Conservation (phyloP, 2,888 invertebrate species). For the Neoitamus cyanurus region DNA sequence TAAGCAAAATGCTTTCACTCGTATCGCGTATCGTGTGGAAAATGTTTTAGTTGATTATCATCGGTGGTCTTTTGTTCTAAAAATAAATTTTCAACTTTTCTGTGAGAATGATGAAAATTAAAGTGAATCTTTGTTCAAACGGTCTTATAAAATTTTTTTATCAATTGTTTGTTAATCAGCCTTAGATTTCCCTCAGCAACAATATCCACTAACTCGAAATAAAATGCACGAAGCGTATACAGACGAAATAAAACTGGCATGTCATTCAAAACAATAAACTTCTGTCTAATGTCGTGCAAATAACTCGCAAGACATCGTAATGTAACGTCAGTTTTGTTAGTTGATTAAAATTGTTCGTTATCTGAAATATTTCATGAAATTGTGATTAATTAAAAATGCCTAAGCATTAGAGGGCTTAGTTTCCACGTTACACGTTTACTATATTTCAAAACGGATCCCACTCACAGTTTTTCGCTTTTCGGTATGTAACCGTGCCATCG, state of each 20-base stretch:
- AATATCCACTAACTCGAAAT: background rate
- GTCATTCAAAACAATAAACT: too few relatives aligned
- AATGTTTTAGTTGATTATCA: background rate
- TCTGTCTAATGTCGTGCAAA: too few relatives aligned
- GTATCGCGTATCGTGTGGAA: background rate
- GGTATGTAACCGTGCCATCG: too few relatives aligned
- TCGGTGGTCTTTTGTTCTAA: background rate
- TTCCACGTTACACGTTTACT: too few relatives aligned
- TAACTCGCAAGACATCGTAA: too few relatives aligned
- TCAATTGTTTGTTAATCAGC: background rate
- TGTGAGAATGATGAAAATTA: background rate
- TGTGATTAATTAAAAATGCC: too few relatives aligned
- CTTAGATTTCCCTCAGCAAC: background rate
- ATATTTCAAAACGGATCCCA: too few relatives aligned
- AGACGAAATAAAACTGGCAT: background rate
- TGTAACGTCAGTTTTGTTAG: too few relatives aligned
- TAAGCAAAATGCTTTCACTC: background rate
- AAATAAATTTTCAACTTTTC: background rate
- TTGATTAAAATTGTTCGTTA: too few relatives aligned
- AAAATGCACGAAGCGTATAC: background rate
- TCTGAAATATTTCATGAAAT: too few relatives aligned
- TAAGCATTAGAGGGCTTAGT: too few relatives aligned
- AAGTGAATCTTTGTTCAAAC: background rate
- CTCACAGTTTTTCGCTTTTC: too few relatives aligned
- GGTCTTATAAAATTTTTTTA: background rate